Evolutionary conservation across 2,888 invertebrate genomes (phyloP).

Genomic region (Hypomecis atomaria): DNA sequence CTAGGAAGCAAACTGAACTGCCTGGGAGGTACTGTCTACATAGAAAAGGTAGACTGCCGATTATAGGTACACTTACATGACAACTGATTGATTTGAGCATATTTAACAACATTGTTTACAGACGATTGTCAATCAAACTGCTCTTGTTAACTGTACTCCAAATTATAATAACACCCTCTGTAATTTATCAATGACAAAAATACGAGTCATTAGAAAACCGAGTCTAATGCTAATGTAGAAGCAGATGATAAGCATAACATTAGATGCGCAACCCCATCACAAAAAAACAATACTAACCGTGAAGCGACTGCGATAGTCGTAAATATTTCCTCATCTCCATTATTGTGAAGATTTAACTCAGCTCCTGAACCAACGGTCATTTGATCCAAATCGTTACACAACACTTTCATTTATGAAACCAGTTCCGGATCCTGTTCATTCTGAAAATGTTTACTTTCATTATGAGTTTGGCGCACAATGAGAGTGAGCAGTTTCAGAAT

Average conservation of each 20-base stretch:
- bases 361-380: conserved; percentile 62
- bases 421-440: conserved; percentile 68
- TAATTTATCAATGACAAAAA: conserved; percentile 19
- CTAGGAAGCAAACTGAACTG: conserved; percentile 44
- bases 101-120: conserved; percentile 6
- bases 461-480: conserved; percentile 59
- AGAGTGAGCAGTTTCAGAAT: conserved; percentile 52
- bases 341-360: conserved; percentile 67
- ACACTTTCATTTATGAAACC: conserved; percentile 75
- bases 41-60: conserved; percentile 22
- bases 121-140: conserved; percentile 15
- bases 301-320: conserved; percentile 75
- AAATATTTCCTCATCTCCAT: conserved; percentile 76
- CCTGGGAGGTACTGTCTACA: conserved; percentile 28
- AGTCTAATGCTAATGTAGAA: conserved; percentile 29
- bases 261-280: conserved; percentile 33
- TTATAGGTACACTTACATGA: conserved; percentile 18
- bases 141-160: background rate
- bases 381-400: conserved; percentile 72
- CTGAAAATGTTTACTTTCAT: conserved; percentile 73
- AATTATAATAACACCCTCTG: conserved; percentile 1
- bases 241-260: conserved; percentile 30
- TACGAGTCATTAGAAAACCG: conserved; percentile 22
- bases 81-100: conserved; percentile 1
- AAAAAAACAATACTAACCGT: conserved; percentile 65